phyloP scores from a whole-genome alignment of 2,888 invertebrate genomes.

The Galerucella nymphaeae region DNA sequence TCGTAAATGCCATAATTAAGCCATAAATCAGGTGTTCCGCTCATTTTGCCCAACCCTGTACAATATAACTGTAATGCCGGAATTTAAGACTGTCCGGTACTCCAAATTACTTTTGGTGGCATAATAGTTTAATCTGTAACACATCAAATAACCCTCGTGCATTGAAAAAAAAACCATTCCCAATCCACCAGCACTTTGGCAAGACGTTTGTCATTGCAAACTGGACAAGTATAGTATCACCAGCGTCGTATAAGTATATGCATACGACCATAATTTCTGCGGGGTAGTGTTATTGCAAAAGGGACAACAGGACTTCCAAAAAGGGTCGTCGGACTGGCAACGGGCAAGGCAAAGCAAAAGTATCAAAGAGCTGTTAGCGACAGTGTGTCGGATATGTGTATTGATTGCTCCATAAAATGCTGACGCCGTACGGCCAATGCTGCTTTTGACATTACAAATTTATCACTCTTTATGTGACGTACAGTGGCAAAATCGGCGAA shows the following conservation, averaged over 20 bases:
- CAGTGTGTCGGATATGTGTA: constrained; percentile 64
- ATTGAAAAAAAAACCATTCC: neutral
- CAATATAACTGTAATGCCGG: no score
- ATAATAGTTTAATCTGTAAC: neutral
- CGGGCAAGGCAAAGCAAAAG: constrained; percentile 19
- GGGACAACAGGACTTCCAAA: neutral
- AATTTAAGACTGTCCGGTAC: no score
- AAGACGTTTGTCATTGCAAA: neutral
- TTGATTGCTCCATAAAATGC: constrained; percentile 64
- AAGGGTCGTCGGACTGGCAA: constrained; percentile 10
- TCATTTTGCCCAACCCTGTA: no score
- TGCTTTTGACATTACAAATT: constrained; percentile 63
- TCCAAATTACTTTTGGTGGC: neutral
- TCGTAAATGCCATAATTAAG: no score
- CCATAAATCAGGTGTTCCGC: no score
- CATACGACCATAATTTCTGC: constrained; percentile 1
- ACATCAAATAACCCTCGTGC: neutral
- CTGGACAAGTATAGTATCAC: no score
- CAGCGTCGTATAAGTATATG: neutral
- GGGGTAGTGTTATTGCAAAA: neutral
- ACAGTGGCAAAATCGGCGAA: constrained; percentile 37
- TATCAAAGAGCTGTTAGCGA: constrained; percentile 56
- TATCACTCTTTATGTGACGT: constrained; percentile 62
- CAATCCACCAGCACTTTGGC: neutral
- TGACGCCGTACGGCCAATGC: constrained; percentile 61